These are phyloP conservation scores for Diaphora mendica DNA, from an alignment of 2,888 invertebrate genomes.

Conservation along the genomic window DNA sequence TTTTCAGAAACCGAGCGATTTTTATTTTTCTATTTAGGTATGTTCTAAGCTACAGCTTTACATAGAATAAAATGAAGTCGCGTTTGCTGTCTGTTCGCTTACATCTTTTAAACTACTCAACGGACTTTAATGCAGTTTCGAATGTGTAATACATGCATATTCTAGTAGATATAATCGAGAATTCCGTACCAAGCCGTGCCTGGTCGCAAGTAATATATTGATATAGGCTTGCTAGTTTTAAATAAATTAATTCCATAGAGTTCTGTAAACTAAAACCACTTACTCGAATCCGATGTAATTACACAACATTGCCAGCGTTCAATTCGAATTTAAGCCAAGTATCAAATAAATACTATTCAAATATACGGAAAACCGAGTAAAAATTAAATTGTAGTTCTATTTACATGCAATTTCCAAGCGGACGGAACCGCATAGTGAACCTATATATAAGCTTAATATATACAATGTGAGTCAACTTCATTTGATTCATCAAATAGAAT, in stretches of 20 bases:
- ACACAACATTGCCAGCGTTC: constrained; percentile 1
- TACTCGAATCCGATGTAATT: constrained; percentile 11
- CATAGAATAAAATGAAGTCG: too few relatives aligned
- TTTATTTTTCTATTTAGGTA: not conserved
- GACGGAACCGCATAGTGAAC: constrained; percentile 3
- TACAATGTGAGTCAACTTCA: constrained; percentile 33
- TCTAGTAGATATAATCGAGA: too few relatives aligned
- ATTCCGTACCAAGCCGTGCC: too few relatives aligned
- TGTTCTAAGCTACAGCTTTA: not conserved
- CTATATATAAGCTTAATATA: constrained; percentile 22
- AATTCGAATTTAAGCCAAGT: constrained; percentile 6
- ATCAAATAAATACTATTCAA: constrained; percentile 20
- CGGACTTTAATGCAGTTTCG: too few relatives aligned
- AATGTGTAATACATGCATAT: too few relatives aligned
- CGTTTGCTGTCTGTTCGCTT: too few relatives aligned
- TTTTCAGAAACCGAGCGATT: too few relatives aligned
- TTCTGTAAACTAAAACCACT: constrained; percentile 2
- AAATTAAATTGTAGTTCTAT: constrained; percentile 22
- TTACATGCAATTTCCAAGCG: constrained; percentile 30
- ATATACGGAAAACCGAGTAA: constrained; percentile 17
- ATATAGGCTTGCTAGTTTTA: too few relatives aligned
- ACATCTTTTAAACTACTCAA: too few relatives aligned
- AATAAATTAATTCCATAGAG: not conserved
- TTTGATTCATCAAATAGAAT: constrained; percentile 60
- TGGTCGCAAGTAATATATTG: too few relatives aligned